These are phyloP conservation scores for Halcyon chelicuti DNA, from an alignment of 2,797 vertebrate genomes.

Conservation along the genomic window DNA sequence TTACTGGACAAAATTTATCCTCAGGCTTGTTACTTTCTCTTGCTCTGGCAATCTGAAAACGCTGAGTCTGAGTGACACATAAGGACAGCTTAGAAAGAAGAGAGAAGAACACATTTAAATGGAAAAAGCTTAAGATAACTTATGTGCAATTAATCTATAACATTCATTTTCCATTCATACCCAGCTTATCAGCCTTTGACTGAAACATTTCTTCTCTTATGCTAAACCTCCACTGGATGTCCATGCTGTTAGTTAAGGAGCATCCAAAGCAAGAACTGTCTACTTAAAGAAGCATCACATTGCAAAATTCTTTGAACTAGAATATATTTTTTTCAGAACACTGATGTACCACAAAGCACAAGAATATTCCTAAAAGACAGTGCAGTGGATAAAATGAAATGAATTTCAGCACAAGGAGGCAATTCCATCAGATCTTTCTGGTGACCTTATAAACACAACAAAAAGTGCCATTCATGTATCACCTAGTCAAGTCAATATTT, in stretches of 20 bases:
- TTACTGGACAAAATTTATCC: not conserved
- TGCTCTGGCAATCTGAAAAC: not conserved
- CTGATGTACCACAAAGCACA: not conserved
- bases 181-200: conserved; percentile 43
- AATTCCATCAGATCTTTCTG: conserved; percentile 13
- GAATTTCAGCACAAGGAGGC: not conserved
- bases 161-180: conserved; percentile 22
- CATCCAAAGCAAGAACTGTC: not conserved
- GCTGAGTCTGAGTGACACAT: not conserved
- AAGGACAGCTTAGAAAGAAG: conserved; percentile 29
- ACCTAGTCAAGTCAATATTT: conserved; percentile 53
- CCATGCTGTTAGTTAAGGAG: not conserved
- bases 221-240: conserved; percentile 34
- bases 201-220: conserved; percentile 49
- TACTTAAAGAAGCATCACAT: not conserved
- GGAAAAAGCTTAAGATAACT: conserved; percentile 44
- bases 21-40: not conserved
- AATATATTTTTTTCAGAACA: not conserved
- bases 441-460: conserved; percentile 36
- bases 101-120: conserved; percentile 23
- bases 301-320: not conserved
- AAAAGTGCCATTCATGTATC: conserved; percentile 17
- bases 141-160: conserved; percentile 48
- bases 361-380: not conserved
- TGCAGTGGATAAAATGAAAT: not conserved